Conservation (phyloP, 1,140 invertebrate species). For the Xylocopa sonorina region DNA sequence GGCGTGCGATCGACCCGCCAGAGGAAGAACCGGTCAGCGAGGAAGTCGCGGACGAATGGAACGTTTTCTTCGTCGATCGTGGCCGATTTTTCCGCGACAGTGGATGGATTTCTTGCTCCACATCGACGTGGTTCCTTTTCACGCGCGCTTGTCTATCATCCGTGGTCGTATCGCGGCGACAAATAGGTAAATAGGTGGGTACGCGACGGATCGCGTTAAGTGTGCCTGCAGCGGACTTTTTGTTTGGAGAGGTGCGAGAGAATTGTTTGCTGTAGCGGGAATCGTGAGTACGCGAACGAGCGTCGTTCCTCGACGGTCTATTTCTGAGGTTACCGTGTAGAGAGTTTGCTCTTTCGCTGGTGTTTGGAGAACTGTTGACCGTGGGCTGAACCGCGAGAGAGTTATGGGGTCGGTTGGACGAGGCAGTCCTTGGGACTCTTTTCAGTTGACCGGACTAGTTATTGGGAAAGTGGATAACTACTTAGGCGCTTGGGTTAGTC, state of each 20-base stretch:
- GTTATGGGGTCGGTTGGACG: background rate
- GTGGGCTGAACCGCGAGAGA: background rate
- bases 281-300: constrained; percentile 10
- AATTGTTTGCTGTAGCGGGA: constrained; percentile 37
- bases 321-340: background rate
- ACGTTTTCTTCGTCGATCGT: constrained; percentile 2
- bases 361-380: constrained; percentile 11
- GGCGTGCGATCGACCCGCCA: background rate
- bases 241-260: constrained; percentile 30
- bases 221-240: constrained; percentile 28
- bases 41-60: constrained; percentile 12
- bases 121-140: background rate
- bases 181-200: no score
- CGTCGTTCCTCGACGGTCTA: background rate
- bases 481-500: background rate
- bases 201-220: constrained; percentile 25
- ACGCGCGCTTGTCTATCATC: no score
- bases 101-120: constrained; percentile 4
- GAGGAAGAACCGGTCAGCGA: background rate
- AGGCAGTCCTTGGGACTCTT: background rate
- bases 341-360: background rate
- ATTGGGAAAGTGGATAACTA: background rate
- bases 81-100: background rate
- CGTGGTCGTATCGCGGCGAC: no score
- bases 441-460: background rate